A percentile compares a stretch with the other conserved stretches of the same genome.
phyloP scores from a whole-genome alignment of 2,113 vertebrate genomes.

The Eidolon helvum region DNA sequence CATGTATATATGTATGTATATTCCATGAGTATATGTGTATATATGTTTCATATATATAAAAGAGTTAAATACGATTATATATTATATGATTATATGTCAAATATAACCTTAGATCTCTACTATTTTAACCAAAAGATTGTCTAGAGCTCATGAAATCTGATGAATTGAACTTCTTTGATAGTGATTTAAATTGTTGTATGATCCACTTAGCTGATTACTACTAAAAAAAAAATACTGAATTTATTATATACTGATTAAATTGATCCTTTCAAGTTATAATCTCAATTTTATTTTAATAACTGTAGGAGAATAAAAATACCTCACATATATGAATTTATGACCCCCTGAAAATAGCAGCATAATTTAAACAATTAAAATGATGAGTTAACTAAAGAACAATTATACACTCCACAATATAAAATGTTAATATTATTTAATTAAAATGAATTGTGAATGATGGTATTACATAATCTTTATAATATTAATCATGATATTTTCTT shows the following conservation, averaged over 20 bases:
- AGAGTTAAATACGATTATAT: not conserved
- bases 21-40: not conserved
- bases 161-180: not conserved
- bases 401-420: not conserved
- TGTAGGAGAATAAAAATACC: not conserved
- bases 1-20: not conserved
- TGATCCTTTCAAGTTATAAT: not conserved
- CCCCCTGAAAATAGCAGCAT: not conserved
- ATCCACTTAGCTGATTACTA: not conserved
- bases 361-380: not conserved
- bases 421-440: not conserved
- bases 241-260: not conserved
- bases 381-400: not conserved
- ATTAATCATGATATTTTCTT: not conserved
- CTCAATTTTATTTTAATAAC: not conserved
- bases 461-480: not conserved
- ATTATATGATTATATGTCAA: not conserved
- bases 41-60: not conserved
- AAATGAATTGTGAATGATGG: not conserved
- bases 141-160: not conserved
- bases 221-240: not conserved
- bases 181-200: not conserved
- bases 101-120: not conserved
- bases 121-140: not conserved
- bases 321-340: not conserved